Base-by-base conservation (phyloP, 2,888 invertebrate genomes). In the Aporophyla nigra region DNA sequence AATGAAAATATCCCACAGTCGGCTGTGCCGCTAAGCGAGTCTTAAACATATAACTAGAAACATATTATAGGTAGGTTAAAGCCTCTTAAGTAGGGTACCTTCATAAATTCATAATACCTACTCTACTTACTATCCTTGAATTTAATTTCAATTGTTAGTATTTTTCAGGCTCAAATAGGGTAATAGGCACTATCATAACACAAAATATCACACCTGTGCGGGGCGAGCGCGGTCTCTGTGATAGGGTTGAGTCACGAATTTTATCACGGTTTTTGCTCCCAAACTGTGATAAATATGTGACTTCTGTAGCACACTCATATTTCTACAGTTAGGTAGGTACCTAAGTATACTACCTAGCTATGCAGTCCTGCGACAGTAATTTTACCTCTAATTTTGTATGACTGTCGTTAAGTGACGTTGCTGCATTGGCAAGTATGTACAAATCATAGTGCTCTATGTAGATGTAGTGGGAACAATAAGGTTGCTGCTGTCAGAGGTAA, bases 1-100 rank as follows among this genome's bases (percentile, higher is more conserved):
- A 56, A 33, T 54, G 75, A 54, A 12, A 61, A 62, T 53, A n/a
- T 7, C 19, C 19, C 1, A n/a, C 16, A 16, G 16, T 33, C 27
- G 54, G 53, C 21, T 54, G 53, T 72, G 43, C 43, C 7, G 3
- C 3, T 33, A 3, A 2, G 79, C 76, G 71, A 79, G 79, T 49
- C 33, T 40, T 53, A 49, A 43, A 74, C 51, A 43, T 74, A n/a
- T 27, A 74, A 27, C 16, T 21, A 54, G n/a, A 49, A 24, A 76
- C 16, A 6, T 24, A 68, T 49, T 27, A 9, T 24, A n/a, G 16
- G 46, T 61, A 51, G 21, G 27, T 19, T 76, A 43, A 58, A 27
- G 10, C 43, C 12, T 71, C 21, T 43, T 65, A 65, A 6, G 10
- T 19, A 19, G 24, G 14, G 5, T 62, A 40, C 6, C 19, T 66